Conservation (phyloP, 2,797 vertebrate genomes). For the Pseudochromis fuscus region DNA sequence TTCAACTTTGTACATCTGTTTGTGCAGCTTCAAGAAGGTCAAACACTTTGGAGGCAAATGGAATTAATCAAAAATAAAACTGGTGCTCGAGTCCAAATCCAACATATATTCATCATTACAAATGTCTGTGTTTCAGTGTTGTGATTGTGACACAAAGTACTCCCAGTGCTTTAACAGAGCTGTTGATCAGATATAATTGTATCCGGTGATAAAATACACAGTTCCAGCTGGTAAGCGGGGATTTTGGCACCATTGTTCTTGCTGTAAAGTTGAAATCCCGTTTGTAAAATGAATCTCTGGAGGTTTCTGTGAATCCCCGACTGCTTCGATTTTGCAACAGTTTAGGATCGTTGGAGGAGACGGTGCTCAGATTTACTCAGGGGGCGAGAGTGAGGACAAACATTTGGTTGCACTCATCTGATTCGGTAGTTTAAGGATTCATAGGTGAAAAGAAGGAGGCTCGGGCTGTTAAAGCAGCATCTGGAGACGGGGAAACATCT, state of each 20-base stretch:
- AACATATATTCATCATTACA: neutral
- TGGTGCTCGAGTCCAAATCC: neutral
- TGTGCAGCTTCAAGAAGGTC: neutral
- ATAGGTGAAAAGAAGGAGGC: constrained; percentile 12
- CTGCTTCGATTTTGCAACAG: constrained; percentile 36
- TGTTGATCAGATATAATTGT: constrained; percentile 46
- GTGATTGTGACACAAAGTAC: constrained; percentile 21
- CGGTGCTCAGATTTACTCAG: constrained; percentile 34
- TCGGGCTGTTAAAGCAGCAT: constrained; percentile 21
- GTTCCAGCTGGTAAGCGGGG: constrained; percentile 59
- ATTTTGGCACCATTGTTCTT: constrained; percentile 46
- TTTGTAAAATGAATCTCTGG: constrained; percentile 49
- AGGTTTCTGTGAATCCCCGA: constrained; percentile 46
- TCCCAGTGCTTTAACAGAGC: constrained; percentile 15
- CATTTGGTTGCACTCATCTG: constrained; percentile 22
- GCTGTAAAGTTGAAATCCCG: constrained; percentile 54
- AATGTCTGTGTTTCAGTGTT: neutral
- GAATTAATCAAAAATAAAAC: neutral
- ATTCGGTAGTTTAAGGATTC: constrained; percentile 16
- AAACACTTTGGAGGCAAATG: neutral
- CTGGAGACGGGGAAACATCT: constrained; percentile 7
- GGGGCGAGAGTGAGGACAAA: neutral
- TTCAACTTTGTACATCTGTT: constrained; percentile 1
- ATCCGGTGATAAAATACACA: constrained; percentile 47
- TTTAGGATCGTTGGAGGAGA: constrained; percentile 7